A percentile compares a stretch with the other conserved stretches of the same genome.
phyloP scores from a whole-genome alignment of 1,140 invertebrate genomes.

The Bactericera cockerelli region DNA sequence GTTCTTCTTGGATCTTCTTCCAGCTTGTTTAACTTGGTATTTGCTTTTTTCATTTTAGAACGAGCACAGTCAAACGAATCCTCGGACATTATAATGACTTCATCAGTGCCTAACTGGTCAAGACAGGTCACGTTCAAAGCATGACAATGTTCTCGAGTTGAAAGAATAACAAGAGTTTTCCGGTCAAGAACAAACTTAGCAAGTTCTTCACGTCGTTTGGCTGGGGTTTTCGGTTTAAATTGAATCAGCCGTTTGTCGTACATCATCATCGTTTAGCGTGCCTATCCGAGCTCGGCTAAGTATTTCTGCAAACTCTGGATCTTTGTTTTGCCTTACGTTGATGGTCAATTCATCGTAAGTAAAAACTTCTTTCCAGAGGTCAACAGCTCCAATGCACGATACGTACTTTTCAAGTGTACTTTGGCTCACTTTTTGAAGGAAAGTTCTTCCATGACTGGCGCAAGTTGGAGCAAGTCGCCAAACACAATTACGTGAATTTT shows the following conservation, averaged over 20 bases:
- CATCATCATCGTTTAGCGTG: not conserved
- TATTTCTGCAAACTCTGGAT: not conserved
- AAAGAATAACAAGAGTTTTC: constrained; percentile 2
- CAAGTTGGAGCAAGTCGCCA: constrained; percentile 27
- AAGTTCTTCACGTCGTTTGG: constrained; percentile 1
- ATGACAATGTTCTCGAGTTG: constrained; percentile 5
- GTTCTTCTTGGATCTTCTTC: constrained; percentile 18
- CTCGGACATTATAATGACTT: not conserved
- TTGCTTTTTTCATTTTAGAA: constrained; percentile 14
- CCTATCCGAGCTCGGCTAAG: constrained; percentile 7
- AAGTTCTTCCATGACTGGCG: constrained; percentile 23
- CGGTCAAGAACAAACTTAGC: not conserved
- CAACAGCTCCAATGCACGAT: not conserved
- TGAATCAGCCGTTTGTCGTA: not conserved
- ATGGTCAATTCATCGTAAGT: constrained; percentile 12
- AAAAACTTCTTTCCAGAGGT: constrained; percentile 1
- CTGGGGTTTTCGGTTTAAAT: not conserved
- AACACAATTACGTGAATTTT: constrained; percentile 18
- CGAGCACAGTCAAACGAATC: constrained; percentile 7
- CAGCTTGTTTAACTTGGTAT: constrained; percentile 20
- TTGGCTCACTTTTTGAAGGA: constrained; percentile 21
- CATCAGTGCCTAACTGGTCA: constrained; percentile 4
- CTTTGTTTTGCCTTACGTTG: constrained; percentile 15
- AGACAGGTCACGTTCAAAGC: constrained; percentile 7
- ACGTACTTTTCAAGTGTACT: not conserved